A percentile compares a stretch with the other conserved stretches of the same genome.
phyloP scores from a whole-genome alignment of 35 echinoderm and acorn worm genomes.

The Lytechinus variegatus region DNA sequence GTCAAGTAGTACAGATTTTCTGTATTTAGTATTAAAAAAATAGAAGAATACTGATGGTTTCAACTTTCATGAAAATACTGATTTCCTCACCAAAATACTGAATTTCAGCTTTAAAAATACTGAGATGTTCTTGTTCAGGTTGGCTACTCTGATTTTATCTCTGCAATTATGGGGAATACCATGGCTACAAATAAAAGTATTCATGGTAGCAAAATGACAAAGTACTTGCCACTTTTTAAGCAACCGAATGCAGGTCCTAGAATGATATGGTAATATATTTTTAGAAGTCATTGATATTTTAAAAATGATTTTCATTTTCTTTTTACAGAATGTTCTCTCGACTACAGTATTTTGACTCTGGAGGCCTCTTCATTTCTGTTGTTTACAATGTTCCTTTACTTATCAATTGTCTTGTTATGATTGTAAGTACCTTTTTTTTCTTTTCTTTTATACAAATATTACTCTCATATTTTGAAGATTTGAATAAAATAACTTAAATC shows the following conservation, averaged over 20 bases:
- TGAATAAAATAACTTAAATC: too few relatives aligned
- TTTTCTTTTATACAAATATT: background rate
- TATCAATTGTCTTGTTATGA: slow-evolving; percentile 84
- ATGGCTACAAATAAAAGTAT: too few relatives aligned
- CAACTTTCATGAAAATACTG: too few relatives aligned
- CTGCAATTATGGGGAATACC: too few relatives aligned
- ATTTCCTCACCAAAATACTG: too few relatives aligned
- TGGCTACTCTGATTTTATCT: too few relatives aligned
- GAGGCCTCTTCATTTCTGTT: slow-evolving; percentile 84
- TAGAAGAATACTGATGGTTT: too few relatives aligned
- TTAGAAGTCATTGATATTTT: background rate
- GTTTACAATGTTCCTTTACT: slow-evolving; percentile 81
- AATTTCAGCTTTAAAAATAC: too few relatives aligned
- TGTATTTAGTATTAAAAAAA: too few relatives aligned
- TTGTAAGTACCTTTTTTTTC: slow-evolving; percentile 76
- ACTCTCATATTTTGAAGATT: too few relatives aligned
- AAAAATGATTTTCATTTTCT: background rate
- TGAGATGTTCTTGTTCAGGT: too few relatives aligned
- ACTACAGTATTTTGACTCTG: slow-evolving; percentile 96
- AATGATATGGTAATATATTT: background rate
- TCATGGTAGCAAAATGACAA: background rate
- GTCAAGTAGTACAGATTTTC: too few relatives aligned
- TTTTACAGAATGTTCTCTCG: slow-evolving; percentile 75
- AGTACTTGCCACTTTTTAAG: background rate
- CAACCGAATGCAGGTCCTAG: background rate